Base-by-base conservation (phyloP, 2,797 vertebrate genomes). In the Aldrovandia affinis region DNA sequence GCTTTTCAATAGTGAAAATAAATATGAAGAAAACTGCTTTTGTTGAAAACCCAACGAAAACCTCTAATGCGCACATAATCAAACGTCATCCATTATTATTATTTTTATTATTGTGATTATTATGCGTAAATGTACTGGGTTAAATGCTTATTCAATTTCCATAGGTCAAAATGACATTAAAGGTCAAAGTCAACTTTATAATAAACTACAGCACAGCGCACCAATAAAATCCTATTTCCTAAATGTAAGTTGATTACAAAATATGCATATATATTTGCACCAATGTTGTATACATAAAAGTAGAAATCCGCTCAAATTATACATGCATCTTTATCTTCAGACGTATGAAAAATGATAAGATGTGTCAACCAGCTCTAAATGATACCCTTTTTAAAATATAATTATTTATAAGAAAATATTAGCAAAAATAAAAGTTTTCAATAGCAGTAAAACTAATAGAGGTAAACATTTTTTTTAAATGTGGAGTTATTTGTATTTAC, bases 11-110 rank as follows among this genome's bases (percentile, higher is more conserved):
- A 33, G 78, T 79, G 47, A 4, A 79, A 79, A 55, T 79, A 55
- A 79, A 79, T 52, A 47, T 54, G 36, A 52, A 54, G 47, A 30
- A 79, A 54, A 33, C 78, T 15, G 54, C 54, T 81, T 81, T 59
- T 81, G 20, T 57, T 59, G 54, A 54, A 33, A n/a, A 70, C 25
- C 10, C 22, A 57, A n/a, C 30, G 47, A 47, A 81, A 78, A 8
- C 33, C 47, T 84, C 63, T 63, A 61, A 82, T 63, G 80, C 28
- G 20, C 28, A 30, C 39, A 39, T 44, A 55, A 22, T n/a, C 12
- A 33, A 22, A 22, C 30, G 30, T 30, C 12, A 30, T 12, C 3
- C 15, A 20, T 59, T 4, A 9, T 59, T 59, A 20, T 59, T 59
- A 20, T 20, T 59, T 4, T 25, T 20, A 39, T 18, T 42, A 73